A percentile compares a stretch with the other conserved stretches of the same genome.
Conservation (phyloP, 2,888 invertebrate genomes). For the Caenorhabditis angaria region DNA sequence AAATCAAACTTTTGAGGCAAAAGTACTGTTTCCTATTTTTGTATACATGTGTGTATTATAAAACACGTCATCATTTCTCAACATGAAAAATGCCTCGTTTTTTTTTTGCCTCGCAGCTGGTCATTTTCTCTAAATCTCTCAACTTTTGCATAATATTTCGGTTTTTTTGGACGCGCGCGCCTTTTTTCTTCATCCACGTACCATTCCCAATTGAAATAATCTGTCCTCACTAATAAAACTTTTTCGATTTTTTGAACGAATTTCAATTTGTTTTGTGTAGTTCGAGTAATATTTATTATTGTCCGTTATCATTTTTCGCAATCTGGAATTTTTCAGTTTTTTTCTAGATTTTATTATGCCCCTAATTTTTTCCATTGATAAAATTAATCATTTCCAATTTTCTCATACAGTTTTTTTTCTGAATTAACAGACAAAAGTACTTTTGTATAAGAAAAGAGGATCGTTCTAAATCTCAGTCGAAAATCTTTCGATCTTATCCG, state of each 20-base stretch:
- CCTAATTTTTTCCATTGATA: too few species aligned
- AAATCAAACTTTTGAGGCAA: too few species aligned
- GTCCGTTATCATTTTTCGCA: background rate
- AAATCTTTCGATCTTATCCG: background rate
- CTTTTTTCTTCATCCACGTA: conserved; percentile 6
- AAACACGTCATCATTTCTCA: background rate
- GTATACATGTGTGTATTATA: too few species aligned
- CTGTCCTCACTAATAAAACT: background rate
- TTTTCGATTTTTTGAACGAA: background rate
- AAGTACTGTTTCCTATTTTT: too few species aligned
- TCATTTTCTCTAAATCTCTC: background rate
- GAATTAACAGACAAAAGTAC: too few species aligned
- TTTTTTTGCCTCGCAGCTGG: conserved; percentile 4
- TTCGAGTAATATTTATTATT: background rate
- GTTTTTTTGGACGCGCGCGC: too few species aligned
- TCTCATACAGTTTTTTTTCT: too few species aligned
- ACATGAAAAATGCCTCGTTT: conserved; percentile 13
- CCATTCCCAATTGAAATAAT: conserved; percentile 1
- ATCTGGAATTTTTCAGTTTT: background rate
- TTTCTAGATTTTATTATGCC: too few species aligned
- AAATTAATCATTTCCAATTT: too few species aligned
- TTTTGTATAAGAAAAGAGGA: too few species aligned
- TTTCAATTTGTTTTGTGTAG: background rate
- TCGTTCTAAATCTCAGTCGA: background rate
- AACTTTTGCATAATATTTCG: too few species aligned